Evolutionary conservation across 2,113 vertebrate genomes (phyloP).

Genomic region (Neolamprologus toae): DNA sequence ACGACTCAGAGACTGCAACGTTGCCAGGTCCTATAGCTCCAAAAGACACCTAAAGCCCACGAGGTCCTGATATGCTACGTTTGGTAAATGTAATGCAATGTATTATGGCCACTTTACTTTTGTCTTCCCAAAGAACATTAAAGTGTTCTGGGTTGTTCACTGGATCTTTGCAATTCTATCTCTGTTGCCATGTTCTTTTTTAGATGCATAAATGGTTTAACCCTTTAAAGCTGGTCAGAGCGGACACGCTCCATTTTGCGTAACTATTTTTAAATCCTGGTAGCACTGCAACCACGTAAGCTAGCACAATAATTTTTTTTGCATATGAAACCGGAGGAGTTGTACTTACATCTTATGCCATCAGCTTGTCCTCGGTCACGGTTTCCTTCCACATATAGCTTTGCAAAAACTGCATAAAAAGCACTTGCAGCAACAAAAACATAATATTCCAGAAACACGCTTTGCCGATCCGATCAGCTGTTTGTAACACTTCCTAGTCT

Average conservation of each 20-base stretch:
- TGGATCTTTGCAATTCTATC: background rate
- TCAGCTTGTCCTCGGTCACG: accelerated
- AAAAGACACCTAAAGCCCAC: background rate
- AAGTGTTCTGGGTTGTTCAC: background rate
- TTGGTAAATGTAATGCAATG: background rate
- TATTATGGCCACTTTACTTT: background rate
- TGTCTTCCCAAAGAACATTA: background rate
- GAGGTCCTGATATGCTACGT: background rate
- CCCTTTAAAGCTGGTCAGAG: no score
- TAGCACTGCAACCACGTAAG: accelerated
- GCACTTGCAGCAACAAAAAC: accelerated
- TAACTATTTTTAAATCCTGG: accelerated
- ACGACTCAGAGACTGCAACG: accelerated
- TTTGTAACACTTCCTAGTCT: accelerated
- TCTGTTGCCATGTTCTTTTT: background rate
- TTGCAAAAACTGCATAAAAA: no score
- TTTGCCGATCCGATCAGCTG: accelerated
- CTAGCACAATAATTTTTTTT: no score
- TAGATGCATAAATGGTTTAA: background rate
- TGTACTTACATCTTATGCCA: no score
- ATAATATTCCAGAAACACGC: no score
- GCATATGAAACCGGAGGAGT: accelerated
- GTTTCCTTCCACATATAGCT: no score
- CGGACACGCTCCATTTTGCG: no score
- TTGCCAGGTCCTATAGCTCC: background rate